Percentiles rank a stretch among this genome's conserved stretches.
Conservation (phyloP, 1,140 invertebrate genomes). For the Diprion similis region DNA sequence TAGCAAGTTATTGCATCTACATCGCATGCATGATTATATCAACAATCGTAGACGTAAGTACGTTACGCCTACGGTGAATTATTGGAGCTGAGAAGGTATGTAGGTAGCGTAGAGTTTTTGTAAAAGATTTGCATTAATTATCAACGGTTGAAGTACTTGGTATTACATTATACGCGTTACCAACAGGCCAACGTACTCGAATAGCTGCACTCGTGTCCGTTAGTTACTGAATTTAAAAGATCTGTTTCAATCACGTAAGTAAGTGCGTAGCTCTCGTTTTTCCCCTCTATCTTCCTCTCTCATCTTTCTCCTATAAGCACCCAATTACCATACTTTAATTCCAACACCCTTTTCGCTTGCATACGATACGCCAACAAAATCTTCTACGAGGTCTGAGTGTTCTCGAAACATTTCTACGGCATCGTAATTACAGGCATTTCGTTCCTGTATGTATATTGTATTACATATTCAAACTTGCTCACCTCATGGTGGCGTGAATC, state of each 20-base stretch:
- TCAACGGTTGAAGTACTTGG: not conserved
- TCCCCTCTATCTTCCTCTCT: no score
- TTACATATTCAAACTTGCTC: no score
- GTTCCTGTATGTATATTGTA: no score
- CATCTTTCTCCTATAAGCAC: no score
- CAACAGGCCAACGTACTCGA: slow-evolving; percentile 12
- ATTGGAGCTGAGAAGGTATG: slow-evolving; percentile 11
- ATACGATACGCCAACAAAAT: no score
- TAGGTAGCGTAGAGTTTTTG: not conserved
- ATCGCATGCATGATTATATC: not conserved
- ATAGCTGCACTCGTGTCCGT: not conserved
- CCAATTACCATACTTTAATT: no score
- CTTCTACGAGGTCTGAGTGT: no score
- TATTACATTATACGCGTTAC: not conserved
- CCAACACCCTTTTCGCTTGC: no score
- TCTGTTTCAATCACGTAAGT: not conserved
- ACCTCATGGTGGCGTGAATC: no score
- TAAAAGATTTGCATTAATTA: slow-evolving; percentile 3
- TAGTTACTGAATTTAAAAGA: slow-evolving; percentile 6
- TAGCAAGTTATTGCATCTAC: not conserved
- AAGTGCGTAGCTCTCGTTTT: not conserved
- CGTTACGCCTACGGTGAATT: slow-evolving; percentile 5
- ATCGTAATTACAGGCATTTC: no score
- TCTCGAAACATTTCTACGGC: no score
- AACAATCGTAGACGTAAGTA: not conserved